These are phyloP conservation scores for Aphis craccivora DNA, from an alignment of 1,140 invertebrate species.

Conservation along the genomic window DNA sequence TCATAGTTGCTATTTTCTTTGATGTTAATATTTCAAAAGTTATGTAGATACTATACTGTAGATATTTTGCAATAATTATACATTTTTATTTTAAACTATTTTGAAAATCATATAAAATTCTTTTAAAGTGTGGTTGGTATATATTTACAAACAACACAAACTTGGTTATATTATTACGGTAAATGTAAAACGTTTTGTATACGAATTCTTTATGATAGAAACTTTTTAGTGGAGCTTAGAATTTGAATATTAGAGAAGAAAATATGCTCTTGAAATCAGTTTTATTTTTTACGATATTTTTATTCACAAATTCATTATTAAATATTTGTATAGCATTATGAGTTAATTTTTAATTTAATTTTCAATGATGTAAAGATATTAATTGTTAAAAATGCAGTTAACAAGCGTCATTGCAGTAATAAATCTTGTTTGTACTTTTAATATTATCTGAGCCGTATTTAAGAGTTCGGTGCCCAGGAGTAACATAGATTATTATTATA, in stretches of 20 bases:
- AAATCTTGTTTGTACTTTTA: background rate
- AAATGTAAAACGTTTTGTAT: background rate
- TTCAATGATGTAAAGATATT: background rate
- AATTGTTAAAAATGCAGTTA: background rate
- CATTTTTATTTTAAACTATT: background rate
- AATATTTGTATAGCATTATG: background rate
- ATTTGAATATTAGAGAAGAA: background rate
- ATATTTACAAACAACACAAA: background rate
- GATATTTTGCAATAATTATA: background rate
- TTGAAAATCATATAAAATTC: background rate
- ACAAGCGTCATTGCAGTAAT: background rate
- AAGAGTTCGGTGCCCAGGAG: background rate
- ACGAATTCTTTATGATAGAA: background rate
- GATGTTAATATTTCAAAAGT: background rate
- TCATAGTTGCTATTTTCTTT: background rate
- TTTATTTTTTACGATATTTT: background rate
- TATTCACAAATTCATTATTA: background rate
- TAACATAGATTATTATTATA: background rate
- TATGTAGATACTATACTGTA: background rate
- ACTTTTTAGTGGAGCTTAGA: background rate
- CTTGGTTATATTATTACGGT: background rate
- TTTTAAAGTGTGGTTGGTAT: background rate
- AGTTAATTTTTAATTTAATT: background rate
- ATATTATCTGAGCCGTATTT: background rate
- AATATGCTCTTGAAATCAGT: background rate